Evolutionary conservation across 2,797 vertebrate genomes (phyloP), one percentile per base, ranked within the genome.

Genomic region (Ctenopoma kingsleyae): DNA sequence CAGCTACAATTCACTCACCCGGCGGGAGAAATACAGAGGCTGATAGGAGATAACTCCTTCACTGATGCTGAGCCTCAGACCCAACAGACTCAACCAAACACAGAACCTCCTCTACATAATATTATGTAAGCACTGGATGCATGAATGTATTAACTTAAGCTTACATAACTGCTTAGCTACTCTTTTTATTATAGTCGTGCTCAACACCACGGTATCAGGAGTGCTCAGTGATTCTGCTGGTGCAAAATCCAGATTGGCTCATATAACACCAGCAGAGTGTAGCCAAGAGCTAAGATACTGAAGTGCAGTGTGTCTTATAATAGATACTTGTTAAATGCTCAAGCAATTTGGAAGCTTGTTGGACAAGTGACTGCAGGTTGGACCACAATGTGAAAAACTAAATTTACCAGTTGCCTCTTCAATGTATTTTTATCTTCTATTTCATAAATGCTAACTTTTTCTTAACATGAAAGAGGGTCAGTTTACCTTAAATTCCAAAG

Each of bases 71-170:
- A 80, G 77, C 84, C 81, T 83, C 75, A 17, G 76, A 85, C 73
- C 79, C 75, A 56, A 71, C 75, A 83, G 72, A 75, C 71, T 54
- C 32, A 60, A 65, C 81, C 81, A 90, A 92, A 89, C 83, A 88
- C 84, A 92, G 84, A 91, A 82, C 80, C 87, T 84, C 89, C 86
- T 89, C 89, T 85, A 80, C 87, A 76, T 50, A 10, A 56, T 1
- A 63, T 93, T 92, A 92, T 84, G 81, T 80, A 91, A 91, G 85
- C 66, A 4, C 22, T 12, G 35, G 63, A 67, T 88, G 75, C 61
- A 64, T 80, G 67, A 68, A 73, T 76, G 76, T 66, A 76, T 89
- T 83, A 76, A 71, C 76, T 68, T 67, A 27, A 74, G 61, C 67
- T 92, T 91, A 83, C 77, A 74, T 88, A 91, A 92, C 78, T 12